These are phyloP conservation scores for Uloborus plumipes DNA, from an alignment of 2,888 invertebrate genomes.

Conservation along the genomic window DNA sequence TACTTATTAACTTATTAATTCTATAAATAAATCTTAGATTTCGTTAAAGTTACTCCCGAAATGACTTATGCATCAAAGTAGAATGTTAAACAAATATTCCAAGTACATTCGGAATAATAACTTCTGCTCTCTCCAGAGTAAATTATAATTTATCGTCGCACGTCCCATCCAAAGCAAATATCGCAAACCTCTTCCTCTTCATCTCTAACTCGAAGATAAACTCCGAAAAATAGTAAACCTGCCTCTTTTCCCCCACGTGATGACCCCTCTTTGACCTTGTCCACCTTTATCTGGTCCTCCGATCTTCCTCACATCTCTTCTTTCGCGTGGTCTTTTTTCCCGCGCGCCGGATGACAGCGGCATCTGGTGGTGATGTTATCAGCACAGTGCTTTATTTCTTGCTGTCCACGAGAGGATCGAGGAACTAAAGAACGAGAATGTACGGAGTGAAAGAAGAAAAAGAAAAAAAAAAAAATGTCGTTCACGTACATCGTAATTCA, in stretches of 20 bases:
- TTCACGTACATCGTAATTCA: constrained; percentile 22
- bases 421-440: neutral
- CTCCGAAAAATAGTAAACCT: constrained; percentile 3
- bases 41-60: too few species aligned
- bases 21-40: too few species aligned
- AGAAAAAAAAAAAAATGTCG: neutral
- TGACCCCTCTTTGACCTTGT: constrained; percentile 42
- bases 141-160: too few species aligned
- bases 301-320: constrained; percentile 34
- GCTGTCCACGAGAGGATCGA: neutral
- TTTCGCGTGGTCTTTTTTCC: constrained; percentile 1
- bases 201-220: constrained; percentile 8
- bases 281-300: constrained; percentile 30
- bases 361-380: constrained; percentile 56
- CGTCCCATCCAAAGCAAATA: too few species aligned
- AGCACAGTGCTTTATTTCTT: constrained; percentile 23
- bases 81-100: too few species aligned
- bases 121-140: too few species aligned
- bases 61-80: too few species aligned
- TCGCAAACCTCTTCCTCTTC: too few species aligned
- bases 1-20: too few species aligned
- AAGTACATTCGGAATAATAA: too few species aligned
- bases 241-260: constrained; percentile 5
- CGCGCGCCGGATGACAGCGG: constrained; percentile 40
- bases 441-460: neutral